Evolutionary conservation across 2,888 invertebrate genomes (phyloP).

Genomic region (Drosophila nr. perissopoda): DNA sequence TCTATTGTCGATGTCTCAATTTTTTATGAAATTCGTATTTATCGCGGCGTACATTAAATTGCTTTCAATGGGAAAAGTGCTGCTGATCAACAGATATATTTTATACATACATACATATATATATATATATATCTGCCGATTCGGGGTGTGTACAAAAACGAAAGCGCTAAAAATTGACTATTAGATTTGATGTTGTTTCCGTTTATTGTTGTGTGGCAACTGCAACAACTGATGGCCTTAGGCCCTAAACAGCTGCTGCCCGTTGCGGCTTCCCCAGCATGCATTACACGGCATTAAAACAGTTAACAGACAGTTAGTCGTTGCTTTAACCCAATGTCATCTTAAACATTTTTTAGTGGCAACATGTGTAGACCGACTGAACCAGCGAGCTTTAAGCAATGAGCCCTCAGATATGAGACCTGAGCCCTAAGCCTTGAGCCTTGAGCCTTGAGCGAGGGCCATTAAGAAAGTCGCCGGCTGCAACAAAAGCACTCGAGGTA

Average conservation of each 20-base stretch:
- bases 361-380: conserved; percentile 24
- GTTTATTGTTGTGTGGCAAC: not conserved
- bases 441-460: conserved; percentile 30
- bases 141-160: conserved; percentile 51
- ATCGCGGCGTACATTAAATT: conserved; percentile 69
- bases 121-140: not conserved
- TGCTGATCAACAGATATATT: conserved; percentile 65
- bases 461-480: conserved; percentile 66
- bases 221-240: conserved; percentile 6
- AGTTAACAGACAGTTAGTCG: conserved; percentile 48
- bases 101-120: not conserved
- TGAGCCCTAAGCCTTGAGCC: conserved; percentile 3
- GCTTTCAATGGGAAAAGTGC: conserved; percentile 69
- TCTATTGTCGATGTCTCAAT: conserved; percentile 56
- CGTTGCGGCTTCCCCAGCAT: conserved; percentile 6
- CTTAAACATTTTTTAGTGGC: conserved; percentile 50
- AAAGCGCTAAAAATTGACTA: conserved; percentile 66
- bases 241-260: conserved; percentile 33
- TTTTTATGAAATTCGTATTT: conserved; percentile 62
- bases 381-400: conserved; percentile 38
- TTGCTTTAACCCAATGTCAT: conserved; percentile 34
- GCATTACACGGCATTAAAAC: conserved; percentile 31
- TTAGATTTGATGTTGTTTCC: conserved; percentile 26
- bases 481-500: conserved; percentile 4
- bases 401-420: not conserved